Evolutionary conservation across 2,888 invertebrate genomes (phyloP).

Genomic region (Eupithecia inturbata): DNA sequence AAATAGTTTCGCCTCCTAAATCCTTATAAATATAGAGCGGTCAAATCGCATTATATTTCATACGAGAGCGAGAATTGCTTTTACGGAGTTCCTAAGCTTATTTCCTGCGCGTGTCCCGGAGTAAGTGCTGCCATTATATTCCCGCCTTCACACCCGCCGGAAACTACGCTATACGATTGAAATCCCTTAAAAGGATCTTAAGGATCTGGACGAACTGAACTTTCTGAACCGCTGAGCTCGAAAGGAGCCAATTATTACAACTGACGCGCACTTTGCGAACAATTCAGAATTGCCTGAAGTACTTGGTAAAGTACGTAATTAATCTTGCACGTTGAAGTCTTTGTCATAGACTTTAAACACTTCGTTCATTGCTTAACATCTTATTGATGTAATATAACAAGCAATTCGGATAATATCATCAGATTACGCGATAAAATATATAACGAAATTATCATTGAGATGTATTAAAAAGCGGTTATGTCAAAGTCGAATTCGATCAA

Average conservation of each 20-base stretch:
- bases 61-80: constrained; percentile 81
- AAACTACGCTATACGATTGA: constrained; percentile 61
- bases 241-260: constrained; percentile 69
- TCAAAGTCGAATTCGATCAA: constrained; percentile 30
- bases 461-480: constrained; percentile 33
- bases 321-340: constrained; percentile 33
- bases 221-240: constrained; percentile 72
- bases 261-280: constrained; percentile 48
- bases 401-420: not conserved
- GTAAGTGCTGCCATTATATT: constrained; percentile 80
- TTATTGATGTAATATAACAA: not conserved
- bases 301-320: constrained; percentile 5
- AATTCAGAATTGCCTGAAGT: constrained; percentile 17
- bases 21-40: constrained; percentile 82
- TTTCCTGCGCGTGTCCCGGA: constrained; percentile 80
- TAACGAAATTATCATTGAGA: not conserved
- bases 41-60: constrained; percentile 81
- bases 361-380: not conserved
- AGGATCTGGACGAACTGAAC: constrained; percentile 64
- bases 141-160: constrained; percentile 57
- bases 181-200: constrained; percentile 72
- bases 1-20: constrained; percentile 67
- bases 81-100: constrained; percentile 83
- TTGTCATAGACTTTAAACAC: constrained; percentile 24
- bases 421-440: not conserved